phyloP scores from a whole-genome alignment of 1,140 invertebrate genomes.

The Sarcophaga bullata region DNA sequence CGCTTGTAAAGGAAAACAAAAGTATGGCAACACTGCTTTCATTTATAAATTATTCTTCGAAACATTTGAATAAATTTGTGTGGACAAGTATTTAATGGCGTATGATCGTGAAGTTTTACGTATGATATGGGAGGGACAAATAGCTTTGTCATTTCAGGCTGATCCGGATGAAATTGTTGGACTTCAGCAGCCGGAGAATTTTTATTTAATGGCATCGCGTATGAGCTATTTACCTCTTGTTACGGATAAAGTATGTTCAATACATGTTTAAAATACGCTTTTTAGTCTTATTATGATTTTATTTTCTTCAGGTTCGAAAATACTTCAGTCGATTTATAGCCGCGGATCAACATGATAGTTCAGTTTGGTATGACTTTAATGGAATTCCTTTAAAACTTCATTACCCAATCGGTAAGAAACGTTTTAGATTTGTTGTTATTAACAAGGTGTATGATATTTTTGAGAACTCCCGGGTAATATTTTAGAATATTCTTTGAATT shows the following conservation, averaged over 20 bases:
- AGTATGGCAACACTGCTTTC: no score
- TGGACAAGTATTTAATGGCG: conserved; percentile 73
- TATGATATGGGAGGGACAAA: conserved; percentile 94
- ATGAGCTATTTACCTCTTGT: conserved; percentile 96
- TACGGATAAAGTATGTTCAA: conserved; percentile 84
- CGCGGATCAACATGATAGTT: conserved; percentile 82
- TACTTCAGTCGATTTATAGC: conserved; percentile 88
- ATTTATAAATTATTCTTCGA: no score
- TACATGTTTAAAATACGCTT: neutral
- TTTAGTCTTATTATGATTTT: neutral
- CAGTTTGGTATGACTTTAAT: conserved; percentile 97
- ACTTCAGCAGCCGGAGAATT: conserved; percentile 88
- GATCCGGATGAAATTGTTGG: conserved; percentile 88
- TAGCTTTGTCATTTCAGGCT: conserved; percentile 91
- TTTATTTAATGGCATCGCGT: conserved; percentile 94
- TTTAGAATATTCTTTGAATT: no score
- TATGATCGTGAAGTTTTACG: conserved; percentile 92
- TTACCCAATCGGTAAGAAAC: conserved; percentile 84
- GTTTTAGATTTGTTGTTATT: no score
- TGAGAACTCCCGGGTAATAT: no score
- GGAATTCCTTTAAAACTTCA: conserved; percentile 95
- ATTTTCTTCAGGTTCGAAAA: conserved; percentile 77
- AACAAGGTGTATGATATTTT: no score
- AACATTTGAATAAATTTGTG: no score
- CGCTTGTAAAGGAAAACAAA: no score